Conservation (phyloP, 2,797 vertebrate genomes). For the Arctocebus calabarensis region DNA sequence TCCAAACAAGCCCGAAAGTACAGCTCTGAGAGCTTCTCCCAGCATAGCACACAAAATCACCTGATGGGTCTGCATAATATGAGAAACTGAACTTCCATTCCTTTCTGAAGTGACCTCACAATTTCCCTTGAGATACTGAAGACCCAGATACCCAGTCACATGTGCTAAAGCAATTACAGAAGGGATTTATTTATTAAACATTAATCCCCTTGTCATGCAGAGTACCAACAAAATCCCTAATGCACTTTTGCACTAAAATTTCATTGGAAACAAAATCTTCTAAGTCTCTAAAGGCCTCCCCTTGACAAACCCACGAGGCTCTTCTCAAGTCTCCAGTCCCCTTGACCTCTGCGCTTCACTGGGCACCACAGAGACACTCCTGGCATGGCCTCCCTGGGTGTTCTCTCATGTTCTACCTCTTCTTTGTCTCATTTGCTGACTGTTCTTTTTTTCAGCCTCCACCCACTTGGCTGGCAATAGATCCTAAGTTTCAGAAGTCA, state of each 20-base stretch:
- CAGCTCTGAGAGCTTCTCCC: slow-evolving; percentile 16
- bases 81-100: slow-evolving; percentile 50
- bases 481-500: slow-evolving; percentile 34
- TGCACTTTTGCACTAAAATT: slow-evolving; percentile 59
- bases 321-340: slow-evolving; percentile 60
- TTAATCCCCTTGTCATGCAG: slow-evolving; percentile 72
- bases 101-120: slow-evolving; percentile 52
- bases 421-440: slow-evolving; percentile 79
- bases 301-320: slow-evolving; percentile 16
- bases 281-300: slow-evolving; percentile 60
- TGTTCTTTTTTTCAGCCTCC: slow-evolving; percentile 67
- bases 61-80: slow-evolving; percentile 39
- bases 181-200: slow-evolving; percentile 77
- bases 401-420: slow-evolving; percentile 66
- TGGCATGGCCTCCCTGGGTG: slow-evolving; percentile 79
- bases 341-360: slow-evolving; percentile 79
- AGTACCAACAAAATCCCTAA: slow-evolving; percentile 68
- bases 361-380: slow-evolving; percentile 79
- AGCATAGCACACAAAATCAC: slow-evolving; percentile 32
- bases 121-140: slow-evolving; percentile 63
- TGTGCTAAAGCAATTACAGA: slow-evolving; percentile 74
- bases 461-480: slow-evolving; percentile 61
- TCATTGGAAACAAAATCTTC: slow-evolving; percentile 59
- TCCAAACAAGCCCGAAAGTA: slow-evolving; percentile 35
- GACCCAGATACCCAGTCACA: slow-evolving; percentile 72